phyloP scores from a whole-genome alignment of 1,140 invertebrate species.

The Teleopsis dalmanni region DNA sequence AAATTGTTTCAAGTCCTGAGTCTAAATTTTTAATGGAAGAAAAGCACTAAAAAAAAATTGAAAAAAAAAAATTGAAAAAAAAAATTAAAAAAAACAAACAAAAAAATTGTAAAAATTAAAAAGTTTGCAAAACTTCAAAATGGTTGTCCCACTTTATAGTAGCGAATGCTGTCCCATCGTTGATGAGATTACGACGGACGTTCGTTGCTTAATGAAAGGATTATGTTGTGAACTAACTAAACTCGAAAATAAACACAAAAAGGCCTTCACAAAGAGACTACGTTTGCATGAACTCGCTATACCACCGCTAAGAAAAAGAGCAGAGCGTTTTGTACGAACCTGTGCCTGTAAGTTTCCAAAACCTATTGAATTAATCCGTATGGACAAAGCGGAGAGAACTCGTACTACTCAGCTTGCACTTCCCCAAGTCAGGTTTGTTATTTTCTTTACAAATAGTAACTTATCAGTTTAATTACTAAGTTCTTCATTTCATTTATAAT shows the following conservation, averaged over 20 bases:
- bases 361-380: conserved; percentile 23
- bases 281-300: conserved; percentile 23
- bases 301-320: conserved; percentile 12
- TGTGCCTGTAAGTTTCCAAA: conserved; percentile 30
- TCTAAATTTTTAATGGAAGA: no score
- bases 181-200: conserved; percentile 22
- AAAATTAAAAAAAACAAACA: background rate
- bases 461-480: conserved; percentile 9
- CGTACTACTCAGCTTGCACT: conserved; percentile 35
- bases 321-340: conserved; percentile 20
- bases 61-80: background rate
- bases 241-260: conserved; percentile 18
- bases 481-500: background rate
- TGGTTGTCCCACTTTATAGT: no score
- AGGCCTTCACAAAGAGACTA: conserved; percentile 18
- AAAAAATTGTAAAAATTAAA: conserved; percentile 2
- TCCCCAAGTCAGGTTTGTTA: conserved; percentile 16
- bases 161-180: conserved; percentile 24
- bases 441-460: background rate
- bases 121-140: background rate
- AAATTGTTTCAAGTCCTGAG: no score
- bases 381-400: conserved; percentile 19
- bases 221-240: conserved; percentile 20
- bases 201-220: conserved; percentile 21
- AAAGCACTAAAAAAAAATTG: no score